phyloP scores from a whole-genome alignment of 1,140 invertebrate species.

The Brachionus calyciflorus region DNA sequence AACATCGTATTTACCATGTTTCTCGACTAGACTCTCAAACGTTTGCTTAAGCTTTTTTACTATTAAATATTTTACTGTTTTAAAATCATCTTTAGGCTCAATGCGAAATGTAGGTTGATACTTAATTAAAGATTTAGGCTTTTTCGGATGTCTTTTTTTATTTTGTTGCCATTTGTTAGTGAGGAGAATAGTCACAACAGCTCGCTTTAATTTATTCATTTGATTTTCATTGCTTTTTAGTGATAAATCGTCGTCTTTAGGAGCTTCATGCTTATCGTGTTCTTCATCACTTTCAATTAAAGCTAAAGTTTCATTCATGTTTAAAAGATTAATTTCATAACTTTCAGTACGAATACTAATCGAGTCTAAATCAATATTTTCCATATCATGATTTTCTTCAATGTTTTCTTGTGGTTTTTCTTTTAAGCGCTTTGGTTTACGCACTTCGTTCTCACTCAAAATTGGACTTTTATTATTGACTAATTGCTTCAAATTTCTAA shows the following conservation, averaged over 20 bases:
- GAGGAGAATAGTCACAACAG: slow-evolving; percentile 7
- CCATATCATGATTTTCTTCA: neutral
- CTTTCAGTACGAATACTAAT: neutral
- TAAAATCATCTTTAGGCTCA: slow-evolving; percentile 27
- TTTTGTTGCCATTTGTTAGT: slow-evolving; percentile 30
- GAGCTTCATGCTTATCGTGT: neutral
- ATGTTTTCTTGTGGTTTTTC: neutral
- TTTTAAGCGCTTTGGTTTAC: neutral
- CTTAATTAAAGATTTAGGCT: neutral
- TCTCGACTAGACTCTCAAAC: slow-evolving; percentile 2
- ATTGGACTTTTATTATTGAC: neutral
- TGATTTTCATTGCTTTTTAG: neutral
- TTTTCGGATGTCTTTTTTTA: neutral
- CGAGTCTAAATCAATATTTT: neutral
- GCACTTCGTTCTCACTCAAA: neutral
- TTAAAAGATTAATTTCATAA: slow-evolving; percentile 31
- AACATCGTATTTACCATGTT: slow-evolving; percentile 20
- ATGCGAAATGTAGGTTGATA: slow-evolving; percentile 25
- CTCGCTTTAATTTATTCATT: neutral
- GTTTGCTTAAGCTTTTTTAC: neutral
- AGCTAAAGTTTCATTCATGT: slow-evolving; percentile 17
- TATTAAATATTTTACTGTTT: slow-evolving; percentile 12
- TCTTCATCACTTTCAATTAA: slow-evolving; percentile 26
- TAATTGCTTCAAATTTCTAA: neutral
- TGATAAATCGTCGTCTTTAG: neutral